phyloP scores from a whole-genome alignment of 2,888 invertebrate species.

The Rambutsinella grinnellia region DNA sequence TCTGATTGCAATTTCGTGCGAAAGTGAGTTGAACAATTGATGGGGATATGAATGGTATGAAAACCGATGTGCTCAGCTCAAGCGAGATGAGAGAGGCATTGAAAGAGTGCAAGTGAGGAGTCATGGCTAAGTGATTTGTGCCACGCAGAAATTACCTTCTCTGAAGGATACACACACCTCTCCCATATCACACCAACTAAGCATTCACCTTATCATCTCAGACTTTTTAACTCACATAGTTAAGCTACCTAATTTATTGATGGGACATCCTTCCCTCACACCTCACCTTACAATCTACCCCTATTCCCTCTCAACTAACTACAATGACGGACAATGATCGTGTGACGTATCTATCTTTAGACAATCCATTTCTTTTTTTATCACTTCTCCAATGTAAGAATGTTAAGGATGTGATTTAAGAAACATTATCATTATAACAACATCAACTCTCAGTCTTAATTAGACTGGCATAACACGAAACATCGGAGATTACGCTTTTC shows the following conservation, averaged over 20 bases:
- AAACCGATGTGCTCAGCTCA: slow-evolving; percentile 44
- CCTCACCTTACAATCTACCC: no score
- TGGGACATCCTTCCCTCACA: neutral
- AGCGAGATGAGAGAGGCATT: slow-evolving; percentile 46
- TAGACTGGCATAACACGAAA: neutral
- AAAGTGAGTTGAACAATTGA: slow-evolving; percentile 26
- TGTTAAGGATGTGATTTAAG: neutral
- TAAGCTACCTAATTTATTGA: neutral
- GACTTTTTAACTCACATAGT: neutral
- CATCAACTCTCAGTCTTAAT: neutral
- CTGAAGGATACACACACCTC: neutral
- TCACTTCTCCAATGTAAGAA: neutral
- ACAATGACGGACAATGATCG: neutral
- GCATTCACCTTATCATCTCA: neutral
- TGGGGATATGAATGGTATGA: slow-evolving; percentile 9
- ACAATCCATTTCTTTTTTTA: neutral
- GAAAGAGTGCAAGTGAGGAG: slow-evolving; percentile 50
- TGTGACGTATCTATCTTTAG: neutral
- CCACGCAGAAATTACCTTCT: slow-evolving; percentile 39
- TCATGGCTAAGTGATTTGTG: slow-evolving; percentile 53
- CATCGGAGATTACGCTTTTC: neutral
- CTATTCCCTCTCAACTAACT: neutral
- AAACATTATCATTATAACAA: slow-evolving; percentile 17
- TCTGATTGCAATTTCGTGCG: slow-evolving; percentile 27
- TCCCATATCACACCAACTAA: neutral